These are phyloP conservation scores for Hyperoplus immaculatus DNA, from an alignment of 2,797 vertebrate genomes.

Conservation along the genomic window DNA sequence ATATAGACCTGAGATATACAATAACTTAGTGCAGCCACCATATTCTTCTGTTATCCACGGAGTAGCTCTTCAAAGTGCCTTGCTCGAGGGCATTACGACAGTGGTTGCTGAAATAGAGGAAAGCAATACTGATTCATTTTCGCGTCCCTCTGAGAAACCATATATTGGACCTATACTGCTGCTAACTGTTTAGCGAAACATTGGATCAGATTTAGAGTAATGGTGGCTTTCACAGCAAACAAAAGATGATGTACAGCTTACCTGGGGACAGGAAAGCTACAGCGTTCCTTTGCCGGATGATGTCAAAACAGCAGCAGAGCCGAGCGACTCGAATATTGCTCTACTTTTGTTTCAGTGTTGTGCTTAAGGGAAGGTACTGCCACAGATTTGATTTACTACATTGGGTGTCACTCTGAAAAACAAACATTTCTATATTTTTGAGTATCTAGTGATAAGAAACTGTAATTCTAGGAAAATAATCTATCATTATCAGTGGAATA, in stretches of 20 bases:
- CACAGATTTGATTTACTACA: slow-evolving; percentile 53
- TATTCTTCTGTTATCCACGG: slow-evolving; percentile 10
- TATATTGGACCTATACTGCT: slow-evolving; percentile 42
- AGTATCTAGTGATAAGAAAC: slow-evolving; percentile 17
- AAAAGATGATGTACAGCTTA: slow-evolving; percentile 75
- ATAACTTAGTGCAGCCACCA: background rate
- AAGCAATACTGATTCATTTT: slow-evolving; percentile 34
- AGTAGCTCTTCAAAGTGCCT: slow-evolving; percentile 22
- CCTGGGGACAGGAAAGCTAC: slow-evolving; percentile 72
- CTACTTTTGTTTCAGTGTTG: slow-evolving; percentile 50
- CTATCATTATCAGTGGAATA: background rate
- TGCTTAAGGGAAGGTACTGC: slow-evolving; percentile 49
- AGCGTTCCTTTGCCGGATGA: slow-evolving; percentile 39
- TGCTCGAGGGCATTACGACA: slow-evolving; percentile 31
- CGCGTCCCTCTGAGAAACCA: slow-evolving; percentile 39
- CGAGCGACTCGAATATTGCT: slow-evolving; percentile 52
- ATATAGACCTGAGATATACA: background rate
- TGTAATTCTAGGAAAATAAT: slow-evolving; percentile 10
- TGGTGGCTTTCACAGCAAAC: slow-evolving; percentile 58
- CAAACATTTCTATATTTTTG: slow-evolving; percentile 15
- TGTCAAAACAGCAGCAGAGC: slow-evolving; percentile 51
- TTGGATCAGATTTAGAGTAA: slow-evolving; percentile 67
- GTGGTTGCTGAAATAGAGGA: slow-evolving; percentile 13
- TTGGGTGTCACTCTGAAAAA: slow-evolving; percentile 30
- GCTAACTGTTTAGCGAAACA: slow-evolving; percentile 46